These are phyloP conservation scores for Rhingia rostrata DNA, from an alignment of 2,888 invertebrate genomes.

Conservation along the genomic window DNA sequence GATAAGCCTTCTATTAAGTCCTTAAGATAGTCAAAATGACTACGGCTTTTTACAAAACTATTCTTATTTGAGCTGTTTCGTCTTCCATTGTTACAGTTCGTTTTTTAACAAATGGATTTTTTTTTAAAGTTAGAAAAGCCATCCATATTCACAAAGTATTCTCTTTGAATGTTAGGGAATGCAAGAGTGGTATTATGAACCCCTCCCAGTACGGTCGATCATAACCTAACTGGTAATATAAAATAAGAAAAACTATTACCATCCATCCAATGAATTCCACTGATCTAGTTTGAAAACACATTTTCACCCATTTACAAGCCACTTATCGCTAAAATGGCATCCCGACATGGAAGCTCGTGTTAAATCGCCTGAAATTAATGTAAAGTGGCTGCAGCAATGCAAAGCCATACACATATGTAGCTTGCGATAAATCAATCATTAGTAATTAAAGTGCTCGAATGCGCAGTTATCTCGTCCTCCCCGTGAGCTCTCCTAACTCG, in stretches of 20 bases:
- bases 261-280: neutral
- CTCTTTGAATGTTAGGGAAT: no score
- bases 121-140: no score
- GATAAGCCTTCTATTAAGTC: no score
- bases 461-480: neutral
- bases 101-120: no score
- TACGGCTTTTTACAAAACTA: no score
- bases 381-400: slow-evolving; percentile 1
- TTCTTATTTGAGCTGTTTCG: no score
- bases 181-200: no score
- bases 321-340: neutral
- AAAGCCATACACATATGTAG: neutral
- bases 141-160: no score
- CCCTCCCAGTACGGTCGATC: no score
- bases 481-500: neutral
- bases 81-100: no score
- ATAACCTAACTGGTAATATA: neutral
- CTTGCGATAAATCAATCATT: slow-evolving; percentile 35
- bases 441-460: slow-evolving; percentile 16
- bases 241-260: neutral
- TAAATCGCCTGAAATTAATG: slow-evolving; percentile 21
- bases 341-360: slow-evolving; percentile 8
- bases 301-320: neutral
- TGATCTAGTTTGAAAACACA: neutral
- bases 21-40: no score